phyloP scores from a whole-genome alignment of 2,888 invertebrate species.

The Sarcophaga caerulescens region DNA sequence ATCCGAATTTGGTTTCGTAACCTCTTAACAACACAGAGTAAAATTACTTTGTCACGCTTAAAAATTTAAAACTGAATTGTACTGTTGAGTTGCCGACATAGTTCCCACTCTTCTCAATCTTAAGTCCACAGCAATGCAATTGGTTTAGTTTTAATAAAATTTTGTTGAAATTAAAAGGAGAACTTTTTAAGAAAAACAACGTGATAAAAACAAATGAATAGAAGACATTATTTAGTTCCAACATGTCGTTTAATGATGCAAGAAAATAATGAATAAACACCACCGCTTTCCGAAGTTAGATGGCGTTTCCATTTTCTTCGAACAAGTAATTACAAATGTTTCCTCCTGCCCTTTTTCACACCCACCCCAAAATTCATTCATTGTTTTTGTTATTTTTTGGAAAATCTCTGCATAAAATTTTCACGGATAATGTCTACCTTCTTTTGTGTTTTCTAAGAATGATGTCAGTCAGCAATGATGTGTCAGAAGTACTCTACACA shows the following conservation, averaged over 20 bases:
- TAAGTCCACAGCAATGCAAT: not conserved
- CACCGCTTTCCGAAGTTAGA: slow-evolving; percentile 12
- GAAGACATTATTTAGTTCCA: slow-evolving; percentile 24
- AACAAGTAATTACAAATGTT: slow-evolving; percentile 30
- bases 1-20: no score
- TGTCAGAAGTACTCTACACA: not conserved
- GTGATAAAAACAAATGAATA: not conserved
- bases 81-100: slow-evolving; percentile 4
- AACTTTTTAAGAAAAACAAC: slow-evolving; percentile 23
- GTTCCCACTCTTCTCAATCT: no score
- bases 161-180: not conserved
- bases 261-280: slow-evolving; percentile 71
- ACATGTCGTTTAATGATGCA: slow-evolving; percentile 71
- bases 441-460: not conserved
- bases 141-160: slow-evolving; percentile 5
- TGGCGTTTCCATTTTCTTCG: not conserved
- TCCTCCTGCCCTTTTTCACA: not conserved
- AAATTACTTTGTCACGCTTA: slow-evolving; percentile 20
- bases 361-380: not conserved
- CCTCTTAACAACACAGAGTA: not conserved
- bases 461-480: not conserved
- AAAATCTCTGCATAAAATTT: not conserved
- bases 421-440: not conserved
- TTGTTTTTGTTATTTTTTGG: not conserved
- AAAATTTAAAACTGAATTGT: slow-evolving; percentile 36